Evolutionary conservation across 2,888 invertebrate genomes (phyloP), one percentile per base, ranked within the genome.

Genomic region (Nemurella pictetii): DNA sequence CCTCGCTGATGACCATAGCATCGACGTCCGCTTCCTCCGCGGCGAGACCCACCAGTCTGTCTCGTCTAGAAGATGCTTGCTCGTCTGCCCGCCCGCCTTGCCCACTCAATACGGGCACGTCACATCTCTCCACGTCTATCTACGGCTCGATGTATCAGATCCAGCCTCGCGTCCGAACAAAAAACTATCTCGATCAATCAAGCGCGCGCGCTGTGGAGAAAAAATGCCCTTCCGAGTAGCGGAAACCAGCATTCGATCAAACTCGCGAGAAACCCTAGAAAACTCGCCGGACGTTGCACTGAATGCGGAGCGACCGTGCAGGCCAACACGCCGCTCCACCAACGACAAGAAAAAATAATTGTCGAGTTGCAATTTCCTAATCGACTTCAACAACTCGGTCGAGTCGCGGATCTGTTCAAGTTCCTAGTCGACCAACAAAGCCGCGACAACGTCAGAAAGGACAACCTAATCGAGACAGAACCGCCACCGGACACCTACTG

Each of bases 181-280:
- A 29, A 78, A 78, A 78, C 30, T 29, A 78, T n/a, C n/a, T 29
- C 78, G 28, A 78, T 78, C 78, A 78, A 78, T 78, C 78, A 78
- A 78, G 30, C 75, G n/a, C n/a, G n/a, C 55, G 55, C 55, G 55
- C 20, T 55, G n/a, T n/a, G n/a, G n/a, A 55, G 55, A 55, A 55
- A 55, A 55, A 55, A 55, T 20, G 55, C 55, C 55, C 55, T 55
- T 55, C 9, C 55, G 55, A 55, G 55, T 55, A 55, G 20, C 9
- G 55, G 55, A 55, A 55, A 55, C 55, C 55, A 20, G 55, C 55
- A 55, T 55, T 55, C 55, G 55, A 55, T 55, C 55, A 55, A 55
- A 55, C 55, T 55, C 55, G n/a, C n/a, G 55, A 55, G 55, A 55
- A 55, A 55, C 55, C 55, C 55, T 55, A 55, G 55, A 55, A 55